These are phyloP conservation scores for Eupithecia tripunctaria DNA, from an alignment of 2,888 invertebrate genomes.

Conservation along the genomic window DNA sequence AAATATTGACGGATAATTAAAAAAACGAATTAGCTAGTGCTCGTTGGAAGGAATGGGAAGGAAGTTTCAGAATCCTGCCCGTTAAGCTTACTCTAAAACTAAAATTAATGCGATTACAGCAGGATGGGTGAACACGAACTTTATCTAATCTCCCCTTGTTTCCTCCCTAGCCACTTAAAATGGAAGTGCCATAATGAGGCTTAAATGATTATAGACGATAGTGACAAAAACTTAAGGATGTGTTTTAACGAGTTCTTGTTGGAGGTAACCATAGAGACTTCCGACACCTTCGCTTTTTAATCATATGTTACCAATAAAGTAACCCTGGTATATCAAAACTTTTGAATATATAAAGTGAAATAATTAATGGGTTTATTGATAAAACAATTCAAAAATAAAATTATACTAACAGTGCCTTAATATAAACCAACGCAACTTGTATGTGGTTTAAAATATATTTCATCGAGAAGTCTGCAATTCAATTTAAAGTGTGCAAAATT, in stretches of 20 bases:
- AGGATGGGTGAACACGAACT: constrained; percentile 49
- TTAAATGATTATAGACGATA: constrained; percentile 58
- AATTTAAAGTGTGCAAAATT: background rate
- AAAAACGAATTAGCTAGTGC: background rate
- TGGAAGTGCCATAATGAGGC: constrained; percentile 55
- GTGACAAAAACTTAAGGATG: constrained; percentile 52
- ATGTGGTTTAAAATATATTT: background rate
- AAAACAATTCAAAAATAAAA: no score
- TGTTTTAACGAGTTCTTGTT: constrained; percentile 29
- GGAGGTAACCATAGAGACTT: background rate
- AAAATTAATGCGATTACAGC: constrained; percentile 61
- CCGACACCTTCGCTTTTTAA: background rate
- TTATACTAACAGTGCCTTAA: no score
- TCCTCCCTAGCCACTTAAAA: constrained; percentile 62
- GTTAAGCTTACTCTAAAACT: constrained; percentile 36
- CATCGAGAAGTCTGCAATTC: background rate
- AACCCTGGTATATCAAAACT: background rate
- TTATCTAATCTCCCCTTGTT: constrained; percentile 71
- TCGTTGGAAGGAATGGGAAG: background rate
- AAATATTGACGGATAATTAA: background rate
- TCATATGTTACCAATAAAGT: background rate
- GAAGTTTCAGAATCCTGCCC: background rate
- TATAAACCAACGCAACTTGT: background rate
- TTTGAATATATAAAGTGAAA: background rate
- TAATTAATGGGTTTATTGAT: background rate